Base-by-base conservation (phyloP, 2,797 vertebrate genomes). In the Coendou prehensilis region DNA sequence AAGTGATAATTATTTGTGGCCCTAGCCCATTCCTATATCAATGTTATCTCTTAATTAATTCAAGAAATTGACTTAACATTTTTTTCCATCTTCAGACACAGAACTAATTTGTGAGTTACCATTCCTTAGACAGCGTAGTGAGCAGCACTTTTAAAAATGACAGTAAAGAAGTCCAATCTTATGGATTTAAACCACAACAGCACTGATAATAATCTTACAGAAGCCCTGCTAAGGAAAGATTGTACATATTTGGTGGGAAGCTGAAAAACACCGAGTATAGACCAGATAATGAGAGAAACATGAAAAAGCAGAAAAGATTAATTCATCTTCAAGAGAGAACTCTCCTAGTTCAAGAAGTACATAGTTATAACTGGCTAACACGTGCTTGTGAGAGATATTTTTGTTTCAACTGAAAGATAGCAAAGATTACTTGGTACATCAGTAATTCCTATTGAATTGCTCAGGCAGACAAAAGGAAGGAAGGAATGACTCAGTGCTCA, bases 31-130 rank as follows among this genome's bases (percentile, higher is more conserved):
- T 98, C 96, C 95, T 98, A 90, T 97, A 97, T 98, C 97, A 97
- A 97, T 98, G 97, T 97, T 98, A 97, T 98, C 97, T 98, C 98
- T 98, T 98, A 98, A 98, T 98, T 98, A 98, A 98, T 97, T 96
- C 75, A 90, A 98, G 96, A 97, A 98, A 98, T 87, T 61, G 28
- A 98, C 96, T 97, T 98, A 11, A 93, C 47, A 96, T 81, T 75
- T 97, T 97, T 95, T 95, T 73, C 57, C 33, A 87, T 95, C 80
- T 97, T 98, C 90, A 95, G 92, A 96, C 23, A 92, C 10, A 94
- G 18, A 50, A 96, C 59, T 96, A 95, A 67, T 97, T 98, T 98
- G 92, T 94, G 97, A 63, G 22, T 63, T 95, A 80, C 93, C 87
- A 88, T 95, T 93, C 69, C 9, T 82, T 89, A 96, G 96, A 93